Evolutionary conservation across 2,113 vertebrate genomes (phyloP), one percentile per base, ranked within the genome.

Genomic region (Piaya cayana): DNA sequence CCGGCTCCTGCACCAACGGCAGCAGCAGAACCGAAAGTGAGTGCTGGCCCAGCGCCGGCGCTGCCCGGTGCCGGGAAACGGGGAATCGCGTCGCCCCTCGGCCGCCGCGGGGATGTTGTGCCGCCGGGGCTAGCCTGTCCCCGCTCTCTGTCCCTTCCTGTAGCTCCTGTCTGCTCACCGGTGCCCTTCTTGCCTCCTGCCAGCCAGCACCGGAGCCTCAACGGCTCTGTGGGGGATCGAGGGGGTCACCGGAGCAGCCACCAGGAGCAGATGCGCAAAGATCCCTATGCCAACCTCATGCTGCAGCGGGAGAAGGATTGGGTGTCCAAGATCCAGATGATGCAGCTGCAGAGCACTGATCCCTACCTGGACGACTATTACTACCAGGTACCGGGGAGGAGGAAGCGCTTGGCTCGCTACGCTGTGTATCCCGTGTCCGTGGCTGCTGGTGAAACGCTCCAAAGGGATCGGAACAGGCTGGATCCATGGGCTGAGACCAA

Each of bases 311-410:
- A 99, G 75, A 99, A 99, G 94, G 99, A 99, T 43, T 99, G 99
- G 99, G 99, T 99, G 18, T 99, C 99, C 16, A 99, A 99, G 82
- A 99, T 99, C 93, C 99, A 99, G 95, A 99, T 99, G 99, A 99
- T 99, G 99, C 99, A 99, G 80, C 98, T 99, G 55, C 99, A 99
- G 90, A 99, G 99, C 98, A 99, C 99, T 74, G 99, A 99, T 78
- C 99, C 99, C 21, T 99, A 99, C 96, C 97, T 99, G 97, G 99
- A 99, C 72, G 99, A 99, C 74, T 99, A 99, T 98, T 99, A 99
- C 96, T 99, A 99, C 89, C 99, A 99, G 98, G 98, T 98, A 92
- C 15, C 3, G 3, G 17, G 22, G 37, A 21, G 10, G 9, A 9
- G 5, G 12, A 21, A n/a, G 23, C 5, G 3, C 53, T 47, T 4